These are phyloP conservation scores for Dasypogon diadema DNA, from an alignment of 2,888 invertebrate species.

Conservation along the genomic window DNA sequence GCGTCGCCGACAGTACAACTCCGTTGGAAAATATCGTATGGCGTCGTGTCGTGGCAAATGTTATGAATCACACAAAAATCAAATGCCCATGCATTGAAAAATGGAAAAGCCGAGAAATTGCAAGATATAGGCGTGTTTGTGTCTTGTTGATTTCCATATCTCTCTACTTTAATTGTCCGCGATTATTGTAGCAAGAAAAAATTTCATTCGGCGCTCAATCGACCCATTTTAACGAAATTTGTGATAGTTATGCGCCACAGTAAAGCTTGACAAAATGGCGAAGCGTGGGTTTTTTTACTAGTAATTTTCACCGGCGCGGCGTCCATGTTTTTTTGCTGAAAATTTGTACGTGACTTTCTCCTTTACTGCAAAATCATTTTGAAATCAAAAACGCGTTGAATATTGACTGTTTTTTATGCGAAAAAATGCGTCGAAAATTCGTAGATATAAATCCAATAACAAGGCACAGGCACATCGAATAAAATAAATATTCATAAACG, in stretches of 20 bases:
- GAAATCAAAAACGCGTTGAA: conserved; percentile 22
- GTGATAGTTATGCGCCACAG: conserved; percentile 5
- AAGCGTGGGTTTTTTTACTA: conserved; percentile 22
- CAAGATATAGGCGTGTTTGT: conserved; percentile 37
- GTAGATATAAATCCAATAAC: conserved; percentile 43
- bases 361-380: not conserved
- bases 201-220: not conserved
- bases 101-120: conserved; percentile 31
- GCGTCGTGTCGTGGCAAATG: conserved; percentile 45
- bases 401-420: conserved; percentile 12
- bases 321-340: not conserved
- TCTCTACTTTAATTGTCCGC: conserved; percentile 12
- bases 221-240: conserved; percentile 10
- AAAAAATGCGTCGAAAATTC: not conserved
- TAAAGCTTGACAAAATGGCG: conserved; percentile 37
- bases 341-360: not conserved
- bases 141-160: conserved; percentile 36
- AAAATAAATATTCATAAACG: conserved; percentile 45
- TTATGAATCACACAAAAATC: conserved; percentile 42
- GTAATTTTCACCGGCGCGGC: not conserved
- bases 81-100: conserved; percentile 40
- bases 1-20: too few species aligned
- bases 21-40: too few species aligned
- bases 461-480: conserved; percentile 54
- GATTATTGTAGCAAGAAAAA: conserved; percentile 20